Conservation (phyloP, 2,113 vertebrate genomes). For the Bagarius yarrelli region DNA sequence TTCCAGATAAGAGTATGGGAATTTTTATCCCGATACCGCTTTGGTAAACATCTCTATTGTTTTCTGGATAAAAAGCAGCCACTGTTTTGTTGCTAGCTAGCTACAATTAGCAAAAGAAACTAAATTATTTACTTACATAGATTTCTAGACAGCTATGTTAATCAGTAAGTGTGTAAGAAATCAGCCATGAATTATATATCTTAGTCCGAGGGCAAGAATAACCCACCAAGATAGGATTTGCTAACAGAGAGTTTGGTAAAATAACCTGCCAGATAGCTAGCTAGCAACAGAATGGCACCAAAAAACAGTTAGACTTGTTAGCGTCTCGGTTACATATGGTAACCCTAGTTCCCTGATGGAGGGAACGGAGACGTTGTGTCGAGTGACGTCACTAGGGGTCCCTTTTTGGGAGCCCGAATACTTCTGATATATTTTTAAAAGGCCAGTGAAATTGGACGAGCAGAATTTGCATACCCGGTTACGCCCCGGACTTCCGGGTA, state of each 20-base stretch:
- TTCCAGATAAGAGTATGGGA: neutral
- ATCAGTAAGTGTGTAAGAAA: neutral
- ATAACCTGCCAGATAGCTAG: neutral
- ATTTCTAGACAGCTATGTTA: neutral
- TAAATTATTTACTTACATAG: neutral
- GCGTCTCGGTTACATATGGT: too few species aligned
- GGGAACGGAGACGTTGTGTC: too few species aligned
- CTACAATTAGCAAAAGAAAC: neutral
- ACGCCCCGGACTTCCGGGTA: too few species aligned
- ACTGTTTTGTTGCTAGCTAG: slow-evolving; percentile 11
- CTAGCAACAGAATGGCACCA: neutral
- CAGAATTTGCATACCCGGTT: too few species aligned
- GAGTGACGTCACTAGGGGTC: too few species aligned
- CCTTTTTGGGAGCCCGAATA: too few species aligned
- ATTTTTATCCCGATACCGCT: neutral
- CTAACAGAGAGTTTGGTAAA: neutral
- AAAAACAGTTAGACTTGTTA: neutral
- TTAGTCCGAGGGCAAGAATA: neutral
- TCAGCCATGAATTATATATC: neutral
- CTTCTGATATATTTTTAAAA: too few species aligned
- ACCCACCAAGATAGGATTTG: neutral
- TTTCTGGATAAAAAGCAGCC: neutral
- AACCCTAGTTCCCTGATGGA: too few species aligned
- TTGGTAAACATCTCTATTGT: neutral
- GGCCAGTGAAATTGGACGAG: too few species aligned